Conservation (phyloP, 2,888 invertebrate genomes). For the Hoplodrina ambigua region DNA sequence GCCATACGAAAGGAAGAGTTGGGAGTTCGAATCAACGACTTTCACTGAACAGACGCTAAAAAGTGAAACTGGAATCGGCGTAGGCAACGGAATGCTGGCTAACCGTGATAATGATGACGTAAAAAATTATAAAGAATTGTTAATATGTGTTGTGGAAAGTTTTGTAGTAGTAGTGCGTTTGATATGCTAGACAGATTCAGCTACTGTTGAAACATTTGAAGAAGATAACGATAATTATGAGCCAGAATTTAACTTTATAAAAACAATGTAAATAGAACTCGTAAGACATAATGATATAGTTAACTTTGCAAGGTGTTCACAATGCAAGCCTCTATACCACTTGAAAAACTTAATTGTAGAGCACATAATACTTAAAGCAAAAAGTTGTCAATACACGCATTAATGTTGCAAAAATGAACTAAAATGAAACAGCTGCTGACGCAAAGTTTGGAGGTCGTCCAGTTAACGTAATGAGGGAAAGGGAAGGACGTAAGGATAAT, state of each 20-base stretch:
- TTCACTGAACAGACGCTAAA: slow-evolving; percentile 87
- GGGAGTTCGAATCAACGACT: slow-evolving; percentile 82
- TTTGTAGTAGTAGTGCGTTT: slow-evolving; percentile 29
- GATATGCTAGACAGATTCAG: neutral
- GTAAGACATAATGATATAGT: slow-evolving; percentile 1
- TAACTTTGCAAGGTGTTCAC: slow-evolving; percentile 25
- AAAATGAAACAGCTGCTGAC: slow-evolving; percentile 62
- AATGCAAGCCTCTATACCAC: neutral
- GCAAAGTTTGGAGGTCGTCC: slow-evolving; percentile 72
- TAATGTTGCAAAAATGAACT: slow-evolving; percentile 50
- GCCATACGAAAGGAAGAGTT: slow-evolving; percentile 85
- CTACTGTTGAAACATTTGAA: neutral
- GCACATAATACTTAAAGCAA: slow-evolving; percentile 27
- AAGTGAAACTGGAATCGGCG: slow-evolving; percentile 87
- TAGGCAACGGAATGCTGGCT: slow-evolving; percentile 75
- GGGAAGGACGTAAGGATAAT: slow-evolving; percentile 69
- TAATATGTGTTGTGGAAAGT: slow-evolving; percentile 61
- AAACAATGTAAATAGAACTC: neutral
- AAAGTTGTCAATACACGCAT: slow-evolving; percentile 37
- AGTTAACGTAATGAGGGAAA: slow-evolving; percentile 70
- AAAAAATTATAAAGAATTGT: slow-evolving; percentile 61
- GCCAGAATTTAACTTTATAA: too few species aligned
- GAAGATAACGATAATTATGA: neutral
- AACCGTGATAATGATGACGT: slow-evolving; percentile 77
- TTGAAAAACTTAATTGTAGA: slow-evolving; percentile 33